Evolutionary conservation across 2,888 invertebrate species (phyloP).

Genomic region (Caenorhabditis wallacei): DNA sequence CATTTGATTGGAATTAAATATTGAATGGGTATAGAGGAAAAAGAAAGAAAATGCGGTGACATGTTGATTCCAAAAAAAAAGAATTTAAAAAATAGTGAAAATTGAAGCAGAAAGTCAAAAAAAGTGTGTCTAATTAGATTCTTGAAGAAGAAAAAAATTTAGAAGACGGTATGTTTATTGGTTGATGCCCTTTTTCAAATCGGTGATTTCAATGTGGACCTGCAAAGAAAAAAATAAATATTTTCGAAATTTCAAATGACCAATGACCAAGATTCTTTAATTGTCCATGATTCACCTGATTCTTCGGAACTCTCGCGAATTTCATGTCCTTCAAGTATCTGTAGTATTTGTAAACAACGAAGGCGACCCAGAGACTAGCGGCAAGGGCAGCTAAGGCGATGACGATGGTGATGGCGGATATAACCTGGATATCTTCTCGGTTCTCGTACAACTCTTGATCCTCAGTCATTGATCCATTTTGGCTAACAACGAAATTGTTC

Average conservation of each 20-base stretch:
- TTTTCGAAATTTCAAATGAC: not conserved
- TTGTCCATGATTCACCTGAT: conserved; percentile 47
- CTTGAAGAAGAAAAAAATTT: conserved; percentile 24
- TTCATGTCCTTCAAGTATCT: conserved; percentile 73
- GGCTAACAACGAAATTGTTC: conserved; percentile 67
- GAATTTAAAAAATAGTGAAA: too few relatives aligned
- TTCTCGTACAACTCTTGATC: conserved; percentile 66
- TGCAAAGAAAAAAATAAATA: conserved; percentile 16
- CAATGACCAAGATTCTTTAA: conserved; percentile 11
- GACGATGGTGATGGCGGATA: conserved; percentile 65
- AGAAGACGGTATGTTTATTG: conserved; percentile 36
- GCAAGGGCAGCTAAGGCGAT: conserved; percentile 65
- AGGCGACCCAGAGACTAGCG: conserved; percentile 69
- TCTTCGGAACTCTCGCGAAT: conserved; percentile 69
- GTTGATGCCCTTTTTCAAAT: conserved; percentile 68
- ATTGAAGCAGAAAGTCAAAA: too few relatives aligned
- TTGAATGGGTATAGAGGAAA: not conserved
- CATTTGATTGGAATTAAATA: conserved; percentile 51
- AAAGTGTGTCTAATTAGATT: conserved; percentile 24
- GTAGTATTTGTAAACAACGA: conserved; percentile 73
- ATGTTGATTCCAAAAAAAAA: conserved; percentile 17
- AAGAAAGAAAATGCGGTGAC: conserved; percentile 33
- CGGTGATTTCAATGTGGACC: conserved; percentile 70
- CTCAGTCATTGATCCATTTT: conserved; percentile 58
- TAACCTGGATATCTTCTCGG: conserved; percentile 61